phyloP scores from a whole-genome alignment of 2,888 invertebrate genomes.

The Drosophila phalerata region DNA sequence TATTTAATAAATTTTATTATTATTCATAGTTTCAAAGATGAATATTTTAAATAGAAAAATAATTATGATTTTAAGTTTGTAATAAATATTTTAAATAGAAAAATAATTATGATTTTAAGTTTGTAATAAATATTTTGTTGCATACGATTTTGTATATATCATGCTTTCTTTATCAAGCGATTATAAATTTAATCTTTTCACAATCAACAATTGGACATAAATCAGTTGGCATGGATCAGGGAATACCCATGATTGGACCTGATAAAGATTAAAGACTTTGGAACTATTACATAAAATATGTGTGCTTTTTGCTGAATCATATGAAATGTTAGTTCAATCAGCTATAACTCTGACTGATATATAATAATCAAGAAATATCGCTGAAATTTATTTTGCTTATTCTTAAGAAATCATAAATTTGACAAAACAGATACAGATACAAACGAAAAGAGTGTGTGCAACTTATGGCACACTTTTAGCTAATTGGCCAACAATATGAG shows the following conservation, averaged over 20 bases:
- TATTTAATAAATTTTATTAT: too few species aligned
- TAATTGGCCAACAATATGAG: constrained; percentile 64
- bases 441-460: constrained; percentile 1
- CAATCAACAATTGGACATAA: constrained; percentile 16
- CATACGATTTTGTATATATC: neutral
- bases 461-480: constrained; percentile 68
- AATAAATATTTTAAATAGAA: too few species aligned
- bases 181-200: constrained; percentile 33
- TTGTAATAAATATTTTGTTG: neutral
- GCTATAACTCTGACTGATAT: neutral
- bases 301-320: constrained; percentile 5
- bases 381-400: neutral
- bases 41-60: too few species aligned
- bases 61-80: too few species aligned
- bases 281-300: constrained; percentile 4
- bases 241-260: constrained; percentile 31
- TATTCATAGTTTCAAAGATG: too few species aligned
- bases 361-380: neutral
- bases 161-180: constrained; percentile 19
- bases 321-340: neutral
- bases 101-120: too few species aligned
- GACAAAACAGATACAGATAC: constrained; percentile 7
- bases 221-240: constrained; percentile 26
- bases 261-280: constrained; percentile 15
- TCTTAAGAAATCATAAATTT: constrained; percentile 12